phyloP scores from a whole-genome alignment of 37 sponge, comb jelly and placozoan genomes.

The Theonella swinhoei region DNA sequence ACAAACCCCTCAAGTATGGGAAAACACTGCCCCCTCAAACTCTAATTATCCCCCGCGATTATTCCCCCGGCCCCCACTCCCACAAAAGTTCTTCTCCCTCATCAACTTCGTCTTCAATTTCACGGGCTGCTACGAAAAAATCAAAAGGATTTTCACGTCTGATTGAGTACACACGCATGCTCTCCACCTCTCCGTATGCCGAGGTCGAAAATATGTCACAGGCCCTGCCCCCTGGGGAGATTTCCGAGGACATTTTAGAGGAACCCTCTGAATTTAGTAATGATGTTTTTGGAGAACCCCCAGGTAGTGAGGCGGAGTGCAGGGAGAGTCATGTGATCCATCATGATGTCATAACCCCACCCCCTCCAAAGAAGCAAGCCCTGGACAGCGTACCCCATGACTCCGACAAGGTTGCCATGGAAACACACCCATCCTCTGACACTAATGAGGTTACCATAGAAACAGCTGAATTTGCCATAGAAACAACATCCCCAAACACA shows the following conservation, averaged over 20 bases:
- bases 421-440: too few species aligned
- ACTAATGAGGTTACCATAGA: too few species aligned
- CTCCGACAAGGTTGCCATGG: too few species aligned
- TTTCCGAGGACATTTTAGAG: not conserved
- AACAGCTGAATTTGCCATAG: too few species aligned
- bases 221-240: not conserved
- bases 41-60: not conserved
- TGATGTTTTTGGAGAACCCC: not conserved
- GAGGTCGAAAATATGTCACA: not conserved
- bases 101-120: not conserved
- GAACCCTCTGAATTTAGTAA: not conserved
- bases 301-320: not conserved
- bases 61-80: not conserved
- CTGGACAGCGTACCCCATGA: not conserved
- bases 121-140: not conserved
- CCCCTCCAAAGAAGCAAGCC: not conserved
- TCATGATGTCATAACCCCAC: not conserved
- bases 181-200: not conserved
- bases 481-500: too few species aligned
- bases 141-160: not conserved
- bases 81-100: not conserved
- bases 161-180: not conserved
- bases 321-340: too few species aligned
- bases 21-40: not conserved
- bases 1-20: too few species aligned